These are phyloP conservation scores for Sinhomidia bicolor DNA, from an alignment of 2,888 invertebrate species.

Conservation along the genomic window DNA sequence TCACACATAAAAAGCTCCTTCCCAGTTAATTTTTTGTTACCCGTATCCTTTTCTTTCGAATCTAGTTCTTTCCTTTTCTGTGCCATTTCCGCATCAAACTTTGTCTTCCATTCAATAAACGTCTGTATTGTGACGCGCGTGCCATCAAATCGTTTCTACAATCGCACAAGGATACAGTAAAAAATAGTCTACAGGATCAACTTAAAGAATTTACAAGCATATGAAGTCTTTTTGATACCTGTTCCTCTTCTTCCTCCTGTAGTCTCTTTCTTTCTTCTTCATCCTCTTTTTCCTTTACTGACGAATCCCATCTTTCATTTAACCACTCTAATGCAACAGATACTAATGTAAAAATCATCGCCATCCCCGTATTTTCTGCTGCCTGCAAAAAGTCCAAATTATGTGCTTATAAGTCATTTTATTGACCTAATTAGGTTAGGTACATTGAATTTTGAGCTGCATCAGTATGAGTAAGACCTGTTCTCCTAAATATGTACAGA, in stretches of 20 bases:
- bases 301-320: constrained; percentile 91
- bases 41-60: constrained; percentile 87
- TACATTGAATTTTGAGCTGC: too few species aligned
- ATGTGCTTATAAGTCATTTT: background rate
- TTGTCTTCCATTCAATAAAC: constrained; percentile 95
- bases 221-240: too few species aligned
- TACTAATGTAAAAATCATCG: constrained; percentile 97
- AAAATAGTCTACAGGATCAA: too few species aligned
- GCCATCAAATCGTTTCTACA: constrained; percentile 96
- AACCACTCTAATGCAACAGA: constrained; percentile 97
- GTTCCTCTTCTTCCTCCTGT: constrained; percentile 92
- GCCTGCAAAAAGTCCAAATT: constrained; percentile 83
- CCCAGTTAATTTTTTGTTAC: constrained; percentile 93
- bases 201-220: too few species aligned
- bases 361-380: constrained; percentile 96
- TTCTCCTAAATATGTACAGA: constrained; percentile 87
- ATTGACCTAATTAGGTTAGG: background rate
- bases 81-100: constrained; percentile 95
- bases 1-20: constrained; percentile 96
- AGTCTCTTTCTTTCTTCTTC: constrained; percentile 83
- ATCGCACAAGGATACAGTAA: too few species aligned
- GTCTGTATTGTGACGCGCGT: constrained; percentile 97
- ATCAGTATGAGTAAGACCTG: constrained; percentile 83
- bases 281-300: constrained; percentile 88
- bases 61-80: constrained; percentile 83